Conservation (phyloP, 2,888 invertebrate species). For the Lysandra coridon region DNA sequence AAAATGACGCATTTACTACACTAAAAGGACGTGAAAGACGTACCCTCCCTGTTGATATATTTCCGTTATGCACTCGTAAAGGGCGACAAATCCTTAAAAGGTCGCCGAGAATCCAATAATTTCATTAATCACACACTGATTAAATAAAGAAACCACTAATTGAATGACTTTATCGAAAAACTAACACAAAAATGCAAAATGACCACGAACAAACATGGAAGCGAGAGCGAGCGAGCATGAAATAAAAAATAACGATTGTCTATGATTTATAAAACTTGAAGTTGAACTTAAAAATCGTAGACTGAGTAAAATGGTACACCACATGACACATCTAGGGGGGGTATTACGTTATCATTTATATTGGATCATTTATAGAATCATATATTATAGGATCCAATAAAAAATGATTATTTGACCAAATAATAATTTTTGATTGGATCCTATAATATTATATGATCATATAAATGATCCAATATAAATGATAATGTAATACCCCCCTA, state of each 20-base stretch:
- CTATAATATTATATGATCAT: too few relatives aligned
- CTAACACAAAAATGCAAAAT: constrained; percentile 76
- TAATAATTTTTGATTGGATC: too few relatives aligned
- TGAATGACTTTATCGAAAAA: constrained; percentile 71
- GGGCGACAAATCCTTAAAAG: constrained; percentile 75
- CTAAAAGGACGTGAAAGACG: constrained; percentile 76
- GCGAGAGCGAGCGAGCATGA: constrained; percentile 61
- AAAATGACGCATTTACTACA: constrained; percentile 80
- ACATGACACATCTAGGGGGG: too few relatives aligned
- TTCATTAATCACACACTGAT: constrained; percentile 76
- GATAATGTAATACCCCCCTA: too few relatives aligned
- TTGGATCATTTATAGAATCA: too few relatives aligned
- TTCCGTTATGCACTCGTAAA: constrained; percentile 69
- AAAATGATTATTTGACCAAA: too few relatives aligned
- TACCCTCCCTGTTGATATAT: constrained; percentile 79
- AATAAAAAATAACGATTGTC: constrained; percentile 45
- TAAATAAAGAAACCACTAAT: constrained; percentile 66
- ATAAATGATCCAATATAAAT: too few relatives aligned
- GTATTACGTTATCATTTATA: too few relatives aligned
- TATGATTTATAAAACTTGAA: constrained; percentile 47
- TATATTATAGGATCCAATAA: too few relatives aligned
- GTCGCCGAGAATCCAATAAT: constrained; percentile 73
- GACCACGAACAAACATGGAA: constrained; percentile 81
- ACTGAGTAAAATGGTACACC: too few relatives aligned
- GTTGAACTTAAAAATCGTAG: too few relatives aligned